Base-by-base conservation (phyloP, 2,797 vertebrate species). In the Rhadinocentrus ornatus region DNA sequence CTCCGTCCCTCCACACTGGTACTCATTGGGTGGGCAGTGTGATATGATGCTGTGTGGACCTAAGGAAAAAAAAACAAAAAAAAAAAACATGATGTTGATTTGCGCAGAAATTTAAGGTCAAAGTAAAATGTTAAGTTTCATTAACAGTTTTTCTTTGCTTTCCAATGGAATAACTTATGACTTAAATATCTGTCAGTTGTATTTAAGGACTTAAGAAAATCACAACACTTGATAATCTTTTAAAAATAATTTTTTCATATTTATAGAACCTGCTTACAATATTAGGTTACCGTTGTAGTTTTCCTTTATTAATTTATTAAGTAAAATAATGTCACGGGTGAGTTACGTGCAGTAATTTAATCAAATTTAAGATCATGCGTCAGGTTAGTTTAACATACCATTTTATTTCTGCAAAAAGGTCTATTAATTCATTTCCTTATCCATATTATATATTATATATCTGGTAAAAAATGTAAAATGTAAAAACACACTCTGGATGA, bases 1-100 rank as follows among this genome's bases (percentile, higher is more conserved):
- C 74, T 99, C 97, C 0, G 96, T 96, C 75, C 97, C 97, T 82
- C 96, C 93, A 84, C 98, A 99, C 86, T 96, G 96, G 91, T 95
- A 94, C 73, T 99, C 96, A 0, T 98, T 97, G 2, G 96, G 95
- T 4, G 97, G 97, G 87, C 98, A 99, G 5, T 92, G 93, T 0
- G 95, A 97, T 44, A 96, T 82, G 22, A 95, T 95, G 73, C 94
- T 98, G 91, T 98, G 96, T 1, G 96, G 96, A 93, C 97, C 97
- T 99, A 91, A 39, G 32, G 44, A 31, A 75, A 80, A n/a, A 77
- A 41, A 80, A 57, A 80, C 15, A 77, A n/a, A 62, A 46, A n/a
- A n/a, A n/a, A n/a, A n/a, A n/a, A n/a, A n/a, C n/a, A 64, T 4
- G 31, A 0, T 0, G 32, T 56, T 20, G 15, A 55, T 10, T 62